These are phyloP conservation scores for Gadus chalcogrammus DNA, from an alignment of 2,113 vertebrate genomes.

Conservation along the genomic window DNA sequence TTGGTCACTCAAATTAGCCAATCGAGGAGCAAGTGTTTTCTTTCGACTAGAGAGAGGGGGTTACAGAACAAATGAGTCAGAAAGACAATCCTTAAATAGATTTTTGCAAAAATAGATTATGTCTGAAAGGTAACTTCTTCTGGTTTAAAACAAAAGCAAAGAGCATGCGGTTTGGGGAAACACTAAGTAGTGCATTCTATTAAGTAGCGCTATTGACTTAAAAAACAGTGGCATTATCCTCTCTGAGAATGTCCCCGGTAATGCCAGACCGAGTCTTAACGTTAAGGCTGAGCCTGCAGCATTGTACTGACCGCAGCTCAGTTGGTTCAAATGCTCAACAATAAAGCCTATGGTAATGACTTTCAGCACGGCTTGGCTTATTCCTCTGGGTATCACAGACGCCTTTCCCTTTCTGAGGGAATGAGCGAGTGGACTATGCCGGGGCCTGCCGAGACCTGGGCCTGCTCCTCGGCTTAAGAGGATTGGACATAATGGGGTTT, in stretches of 20 bases:
- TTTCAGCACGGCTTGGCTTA: slow-evolving; percentile 23
- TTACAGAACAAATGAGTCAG: too few relatives aligned
- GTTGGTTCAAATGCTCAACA: slow-evolving; percentile 27
- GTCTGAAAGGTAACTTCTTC: too few relatives aligned
- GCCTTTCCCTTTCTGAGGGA: slow-evolving; percentile 32
- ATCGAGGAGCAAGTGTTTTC: too few relatives aligned
- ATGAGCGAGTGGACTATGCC: slow-evolving; percentile 43
- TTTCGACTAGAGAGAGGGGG: too few relatives aligned
- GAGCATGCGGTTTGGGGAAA: too few relatives aligned
- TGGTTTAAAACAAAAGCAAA: too few relatives aligned
- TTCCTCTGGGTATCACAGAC: slow-evolving; percentile 37
- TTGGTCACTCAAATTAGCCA: too few relatives aligned
- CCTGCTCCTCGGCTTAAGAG: slow-evolving; percentile 61
- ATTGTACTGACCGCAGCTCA: slow-evolving; percentile 32
- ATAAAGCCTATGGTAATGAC: slow-evolving; percentile 30
- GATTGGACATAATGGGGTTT: slow-evolving; percentile 69
- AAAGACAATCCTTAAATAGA: too few relatives aligned
- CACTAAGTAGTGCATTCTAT: too few relatives aligned
- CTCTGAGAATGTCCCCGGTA: neutral
- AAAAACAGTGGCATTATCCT: slow-evolving; percentile 5
- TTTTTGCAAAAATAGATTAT: too few relatives aligned
- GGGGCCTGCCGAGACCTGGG: slow-evolving; percentile 48
- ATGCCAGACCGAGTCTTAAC: neutral
- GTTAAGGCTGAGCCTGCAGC: slow-evolving; percentile 16
- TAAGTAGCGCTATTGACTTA: too few relatives aligned